These are phyloP conservation scores for Brachionus paranguensis DNA, from an alignment of 1,140 invertebrate species.

Conservation along the genomic window DNA sequence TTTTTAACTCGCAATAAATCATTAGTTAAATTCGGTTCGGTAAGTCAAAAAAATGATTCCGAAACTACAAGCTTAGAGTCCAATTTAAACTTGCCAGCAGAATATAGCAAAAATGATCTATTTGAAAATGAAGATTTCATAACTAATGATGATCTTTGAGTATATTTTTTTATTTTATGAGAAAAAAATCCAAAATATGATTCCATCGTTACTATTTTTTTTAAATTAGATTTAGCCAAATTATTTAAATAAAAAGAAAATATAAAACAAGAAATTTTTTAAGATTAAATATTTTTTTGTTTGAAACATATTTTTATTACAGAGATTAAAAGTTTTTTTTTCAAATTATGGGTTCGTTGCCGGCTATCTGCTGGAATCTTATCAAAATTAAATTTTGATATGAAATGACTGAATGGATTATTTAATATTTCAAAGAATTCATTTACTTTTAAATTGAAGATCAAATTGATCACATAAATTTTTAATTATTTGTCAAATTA, in stretches of 20 bases:
- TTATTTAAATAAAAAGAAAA: not conserved
- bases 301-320: no score
- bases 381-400: no score
- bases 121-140: constrained; percentile 39
- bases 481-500: no score
- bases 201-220: not conserved
- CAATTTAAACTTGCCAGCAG: not conserved
- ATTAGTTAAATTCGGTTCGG: not conserved
- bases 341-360: no score
- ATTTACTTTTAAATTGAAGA: no score
- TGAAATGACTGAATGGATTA: no score
- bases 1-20: constrained; percentile 22
- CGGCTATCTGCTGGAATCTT: no score
- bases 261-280: not conserved
- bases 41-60: not conserved
- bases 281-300: no score
- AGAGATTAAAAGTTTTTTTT: no score
- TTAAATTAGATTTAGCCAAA: not conserved
- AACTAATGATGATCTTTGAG: constrained; percentile 23
- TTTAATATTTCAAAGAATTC: no score
- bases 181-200: not conserved
- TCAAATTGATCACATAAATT: no score
- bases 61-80: not conserved
- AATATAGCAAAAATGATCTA: constrained; percentile 2
- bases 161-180: not conserved